Conservation (phyloP, 2,888 invertebrate genomes). For the Ophioninae sp. region DNA sequence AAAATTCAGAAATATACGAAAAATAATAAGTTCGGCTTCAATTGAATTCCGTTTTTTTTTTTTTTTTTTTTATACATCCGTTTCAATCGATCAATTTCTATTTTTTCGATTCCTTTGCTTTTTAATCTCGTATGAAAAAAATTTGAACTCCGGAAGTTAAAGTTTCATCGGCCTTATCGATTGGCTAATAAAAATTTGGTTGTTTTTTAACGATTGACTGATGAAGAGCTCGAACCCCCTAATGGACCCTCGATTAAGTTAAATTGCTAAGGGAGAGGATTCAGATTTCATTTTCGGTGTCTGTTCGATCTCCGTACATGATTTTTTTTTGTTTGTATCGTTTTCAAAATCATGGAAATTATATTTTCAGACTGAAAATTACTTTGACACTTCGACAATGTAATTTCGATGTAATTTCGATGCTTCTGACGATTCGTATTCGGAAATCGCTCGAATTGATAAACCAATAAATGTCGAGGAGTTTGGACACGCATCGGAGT, state of each 20-base stretch:
- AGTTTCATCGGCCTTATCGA: background rate
- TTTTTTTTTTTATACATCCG: background rate
- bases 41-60: too few relatives aligned
- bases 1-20: background rate
- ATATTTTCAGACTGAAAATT: too few relatives aligned
- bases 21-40: background rate
- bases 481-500: background rate
- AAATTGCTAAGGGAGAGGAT: constrained; percentile 25
- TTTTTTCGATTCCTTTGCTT: background rate
- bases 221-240: background rate
- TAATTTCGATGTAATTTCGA: too few relatives aligned
- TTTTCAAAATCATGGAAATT: background rate
- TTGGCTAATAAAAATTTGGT: background rate
- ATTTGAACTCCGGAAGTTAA: background rate
- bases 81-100: too few relatives aligned
- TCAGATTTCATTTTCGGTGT: constrained; percentile 54
- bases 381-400: too few relatives aligned
- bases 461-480: background rate
- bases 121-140: background rate
- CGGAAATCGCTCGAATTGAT: background rate
- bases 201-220: background rate
- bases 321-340: constrained; percentile 14
- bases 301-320: constrained; percentile 64
- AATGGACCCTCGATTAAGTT: constrained; percentile 8
- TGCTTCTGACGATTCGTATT: background rate